Percentiles rank a stretch among this genome's conserved stretches.
Evolutionary conservation across 2,888 invertebrate genomes (phyloP).

Genomic region (Glyphotaelius pellucidus): DNA sequence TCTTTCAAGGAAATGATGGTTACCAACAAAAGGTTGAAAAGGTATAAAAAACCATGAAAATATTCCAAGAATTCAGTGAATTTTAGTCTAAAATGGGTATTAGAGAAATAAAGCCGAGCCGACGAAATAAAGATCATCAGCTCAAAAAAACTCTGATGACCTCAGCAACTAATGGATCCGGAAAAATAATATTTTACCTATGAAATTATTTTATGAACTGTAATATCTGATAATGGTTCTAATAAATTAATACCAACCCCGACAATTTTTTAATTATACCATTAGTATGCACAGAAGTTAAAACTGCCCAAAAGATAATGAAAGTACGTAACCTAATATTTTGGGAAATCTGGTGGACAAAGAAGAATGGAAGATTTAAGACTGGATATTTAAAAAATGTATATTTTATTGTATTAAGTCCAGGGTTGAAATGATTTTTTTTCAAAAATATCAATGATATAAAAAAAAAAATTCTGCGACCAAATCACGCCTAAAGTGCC

Average conservation of each 20-base stretch:
- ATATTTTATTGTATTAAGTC: no score
- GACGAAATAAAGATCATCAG: neutral
- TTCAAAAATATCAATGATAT: no score
- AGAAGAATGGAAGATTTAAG: neutral
- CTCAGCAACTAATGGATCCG: neutral
- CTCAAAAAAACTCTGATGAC: neutral
- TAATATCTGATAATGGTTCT: neutral
- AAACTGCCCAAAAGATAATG: neutral
- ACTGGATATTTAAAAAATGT: no score
- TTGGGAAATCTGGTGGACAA: neutral
- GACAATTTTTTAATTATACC: neutral
- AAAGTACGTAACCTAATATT: neutral
- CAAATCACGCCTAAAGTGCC: no score
- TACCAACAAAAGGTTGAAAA: neutral
- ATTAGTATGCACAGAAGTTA: neutral
- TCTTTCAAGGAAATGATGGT: neutral
- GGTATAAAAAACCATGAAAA: neutral
- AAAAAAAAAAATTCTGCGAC: no score
- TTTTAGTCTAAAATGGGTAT: neutral
- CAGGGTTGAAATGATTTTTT: no score
- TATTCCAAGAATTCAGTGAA: neutral
- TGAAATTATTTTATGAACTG: neutral
- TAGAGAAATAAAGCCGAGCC: neutral
- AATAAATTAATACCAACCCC: neutral
- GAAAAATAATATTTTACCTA: no score